A percentile compares a stretch with the other conserved stretches of the same genome.
phyloP scores from a whole-genome alignment of 2,888 invertebrate genomes.

The Morpho deidamia region DNA sequence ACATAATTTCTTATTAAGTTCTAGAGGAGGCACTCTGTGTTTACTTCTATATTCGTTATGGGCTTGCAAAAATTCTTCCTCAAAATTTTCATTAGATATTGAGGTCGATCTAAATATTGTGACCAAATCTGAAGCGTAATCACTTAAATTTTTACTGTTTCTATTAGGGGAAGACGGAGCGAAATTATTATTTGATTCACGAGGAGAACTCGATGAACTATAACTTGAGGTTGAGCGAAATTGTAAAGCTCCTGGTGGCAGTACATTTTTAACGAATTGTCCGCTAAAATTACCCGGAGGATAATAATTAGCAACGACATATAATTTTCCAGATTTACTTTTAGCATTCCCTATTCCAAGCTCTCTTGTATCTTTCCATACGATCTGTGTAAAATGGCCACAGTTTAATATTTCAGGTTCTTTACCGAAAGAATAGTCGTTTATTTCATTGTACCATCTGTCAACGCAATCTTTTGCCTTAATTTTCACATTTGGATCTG shows the following conservation, averaged over 20 bases:
- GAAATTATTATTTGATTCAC: constrained; percentile 51
- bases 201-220: constrained; percentile 29
- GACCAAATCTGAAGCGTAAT: constrained; percentile 54
- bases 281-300: constrained; percentile 90
- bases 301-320: constrained; percentile 91
- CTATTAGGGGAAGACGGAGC: constrained; percentile 46
- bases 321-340: constrained; percentile 86
- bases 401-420: constrained; percentile 82
- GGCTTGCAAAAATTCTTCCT: constrained; percentile 83
- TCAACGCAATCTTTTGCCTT: constrained; percentile 83
- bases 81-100: constrained; percentile 73
- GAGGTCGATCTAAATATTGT: constrained; percentile 53
- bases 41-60: constrained; percentile 85
- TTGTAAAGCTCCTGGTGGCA: constrained; percentile 72
- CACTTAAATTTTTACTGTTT: constrained; percentile 52
- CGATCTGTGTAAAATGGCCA: constrained; percentile 86
- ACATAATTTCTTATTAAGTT: constrained; percentile 81
- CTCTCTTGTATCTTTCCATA: constrained; percentile 88
- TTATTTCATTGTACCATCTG: constrained; percentile 88
- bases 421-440: constrained; percentile 81
- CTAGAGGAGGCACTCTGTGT: constrained; percentile 84
- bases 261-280: constrained; percentile 83
- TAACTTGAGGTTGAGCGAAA: constrained; percentile 39
- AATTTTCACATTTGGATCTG: constrained; percentile 81
- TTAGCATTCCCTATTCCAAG: constrained; percentile 87